Conservation (phyloP, 2,888 invertebrate genomes). For the Stenchaetothrips biformis region DNA sequence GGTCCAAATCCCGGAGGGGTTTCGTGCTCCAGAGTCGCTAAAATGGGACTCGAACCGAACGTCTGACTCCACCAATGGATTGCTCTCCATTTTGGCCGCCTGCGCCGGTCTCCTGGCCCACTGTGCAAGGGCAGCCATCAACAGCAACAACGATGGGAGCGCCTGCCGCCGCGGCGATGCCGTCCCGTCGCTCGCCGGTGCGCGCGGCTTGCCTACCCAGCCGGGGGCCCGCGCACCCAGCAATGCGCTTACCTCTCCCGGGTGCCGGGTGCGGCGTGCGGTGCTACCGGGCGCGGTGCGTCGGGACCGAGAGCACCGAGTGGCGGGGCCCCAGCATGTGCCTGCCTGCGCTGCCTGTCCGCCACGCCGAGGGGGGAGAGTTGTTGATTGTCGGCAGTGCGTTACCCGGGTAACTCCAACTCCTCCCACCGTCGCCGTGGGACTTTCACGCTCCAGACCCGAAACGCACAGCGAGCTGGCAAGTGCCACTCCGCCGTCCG, state of each 20-base stretch:
- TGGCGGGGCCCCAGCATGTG: neutral
- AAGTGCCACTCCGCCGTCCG: too few species aligned
- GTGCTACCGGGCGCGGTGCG: neutral
- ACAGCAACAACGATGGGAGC: neutral
- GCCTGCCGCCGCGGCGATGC: neutral
- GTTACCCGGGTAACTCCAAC: neutral
- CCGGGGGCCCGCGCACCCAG: neutral
- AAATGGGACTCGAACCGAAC: too few species aligned
- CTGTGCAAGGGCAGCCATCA: neutral
- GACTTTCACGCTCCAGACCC: too few species aligned
- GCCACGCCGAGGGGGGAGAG: neutral
- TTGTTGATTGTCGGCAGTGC: neutral
- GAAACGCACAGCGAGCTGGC: too few species aligned
- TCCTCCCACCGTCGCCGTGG: too few species aligned
- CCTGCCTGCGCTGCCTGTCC: neutral
- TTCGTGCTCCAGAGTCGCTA: too few species aligned
- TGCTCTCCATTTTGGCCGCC: too few species aligned
- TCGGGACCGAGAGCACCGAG: neutral
- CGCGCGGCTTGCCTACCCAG: constrained; percentile 14
- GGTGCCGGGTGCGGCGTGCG: neutral
- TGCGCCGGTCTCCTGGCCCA: too few species aligned
- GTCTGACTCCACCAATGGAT: too few species aligned
- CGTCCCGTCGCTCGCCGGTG: neutral
- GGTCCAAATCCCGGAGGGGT: too few species aligned
- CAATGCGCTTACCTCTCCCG: neutral